phyloP scores from a whole-genome alignment of 2,113 vertebrate species.

The Podiceps cristatus region DNA sequence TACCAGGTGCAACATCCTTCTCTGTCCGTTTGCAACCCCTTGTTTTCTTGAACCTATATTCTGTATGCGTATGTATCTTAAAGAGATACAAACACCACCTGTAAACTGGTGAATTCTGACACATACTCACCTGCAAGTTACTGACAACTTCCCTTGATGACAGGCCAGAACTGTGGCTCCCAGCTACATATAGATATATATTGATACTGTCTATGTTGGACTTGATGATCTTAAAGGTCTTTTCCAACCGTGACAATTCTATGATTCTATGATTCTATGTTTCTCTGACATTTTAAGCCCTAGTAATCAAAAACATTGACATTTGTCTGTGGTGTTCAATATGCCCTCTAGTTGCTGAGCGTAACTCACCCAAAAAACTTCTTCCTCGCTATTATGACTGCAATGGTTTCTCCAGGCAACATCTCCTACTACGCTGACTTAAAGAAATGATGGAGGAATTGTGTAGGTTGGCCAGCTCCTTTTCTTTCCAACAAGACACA shows the following conservation, averaged over 20 bases:
- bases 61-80: not conserved
- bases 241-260: too few species aligned
- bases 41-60: not conserved
- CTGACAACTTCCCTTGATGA: not conserved
- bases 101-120: not conserved
- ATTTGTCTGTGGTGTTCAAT: not conserved
- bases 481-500: not conserved
- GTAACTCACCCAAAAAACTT: not conserved
- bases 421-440: not conserved
- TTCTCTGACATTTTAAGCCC: not conserved
- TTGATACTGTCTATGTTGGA: not conserved
- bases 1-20: not conserved
- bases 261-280: too few species aligned
- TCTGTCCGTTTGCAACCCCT: not conserved
- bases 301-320: not conserved
- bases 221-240: too few species aligned
- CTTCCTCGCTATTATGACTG: not conserved
- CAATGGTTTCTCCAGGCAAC: not conserved
- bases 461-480: not conserved
- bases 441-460: not conserved
- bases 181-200: not conserved
- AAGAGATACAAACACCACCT: not conserved
- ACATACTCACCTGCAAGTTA: not conserved
- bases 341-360: not conserved
- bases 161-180: not conserved